Conservation (phyloP, 2,888 invertebrate genomes). For the Plutella xylostella region DNA sequence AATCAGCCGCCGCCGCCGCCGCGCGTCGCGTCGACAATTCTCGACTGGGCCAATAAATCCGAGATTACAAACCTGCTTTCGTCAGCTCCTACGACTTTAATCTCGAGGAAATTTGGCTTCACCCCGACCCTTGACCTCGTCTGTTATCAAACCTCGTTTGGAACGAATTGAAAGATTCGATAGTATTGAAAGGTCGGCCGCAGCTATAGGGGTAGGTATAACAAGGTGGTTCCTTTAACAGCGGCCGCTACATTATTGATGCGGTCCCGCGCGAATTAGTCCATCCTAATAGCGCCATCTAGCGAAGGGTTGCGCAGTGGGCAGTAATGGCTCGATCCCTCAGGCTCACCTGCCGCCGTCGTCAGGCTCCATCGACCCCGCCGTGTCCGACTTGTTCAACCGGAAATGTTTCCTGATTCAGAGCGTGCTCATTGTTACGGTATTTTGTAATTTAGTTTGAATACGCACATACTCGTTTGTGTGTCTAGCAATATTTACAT, state of each 20-base stretch:
- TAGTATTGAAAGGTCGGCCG: not conserved
- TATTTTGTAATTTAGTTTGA: too few species aligned
- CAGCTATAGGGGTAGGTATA: not conserved
- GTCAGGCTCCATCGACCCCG: not conserved
- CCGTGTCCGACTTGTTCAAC: too few species aligned
- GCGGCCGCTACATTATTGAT: constrained; percentile 1
- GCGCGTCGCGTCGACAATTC: not conserved
- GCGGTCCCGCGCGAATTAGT: constrained; percentile 22
- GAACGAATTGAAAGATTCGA: not conserved
- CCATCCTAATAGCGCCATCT: constrained; percentile 21
- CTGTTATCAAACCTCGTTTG: constrained; percentile 1
- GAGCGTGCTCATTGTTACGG: too few species aligned
- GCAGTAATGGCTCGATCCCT: not conserved
- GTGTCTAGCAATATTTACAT: too few species aligned
- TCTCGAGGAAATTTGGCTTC: not conserved
- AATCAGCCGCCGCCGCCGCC: not conserved
- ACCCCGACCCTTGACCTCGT: not conserved
- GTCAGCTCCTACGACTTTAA: not conserved
- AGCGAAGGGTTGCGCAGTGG: constrained; percentile 10
- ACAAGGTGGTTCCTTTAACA: too few species aligned
- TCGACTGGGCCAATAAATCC: constrained; percentile 12
- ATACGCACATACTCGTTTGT: too few species aligned
- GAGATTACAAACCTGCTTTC: not conserved
- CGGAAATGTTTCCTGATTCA: too few species aligned
- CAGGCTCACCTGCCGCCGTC: constrained; percentile 1